These are phyloP conservation scores for Eonycteris spelaea DNA, from an alignment of 2,113 vertebrate species.

Conservation along the genomic window DNA sequence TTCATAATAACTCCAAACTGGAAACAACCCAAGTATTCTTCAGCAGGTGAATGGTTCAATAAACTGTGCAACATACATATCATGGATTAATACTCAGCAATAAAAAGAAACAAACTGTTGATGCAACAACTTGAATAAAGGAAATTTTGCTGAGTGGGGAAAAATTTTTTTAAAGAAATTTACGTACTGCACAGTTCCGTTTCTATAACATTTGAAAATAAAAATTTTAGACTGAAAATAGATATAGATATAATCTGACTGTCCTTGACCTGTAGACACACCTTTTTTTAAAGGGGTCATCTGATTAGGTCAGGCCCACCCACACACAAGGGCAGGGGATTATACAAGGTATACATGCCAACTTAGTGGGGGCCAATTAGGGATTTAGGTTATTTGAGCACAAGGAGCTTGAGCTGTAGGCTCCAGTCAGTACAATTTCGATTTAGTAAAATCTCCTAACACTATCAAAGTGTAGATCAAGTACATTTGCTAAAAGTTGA, in stretches of 20 bases:
- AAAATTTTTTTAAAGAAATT: neutral
- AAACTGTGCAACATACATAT: neutral
- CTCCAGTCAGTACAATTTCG: neutral
- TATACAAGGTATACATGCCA: neutral
- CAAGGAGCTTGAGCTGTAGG: neutral
- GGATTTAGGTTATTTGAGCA: neutral
- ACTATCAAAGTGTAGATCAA: neutral
- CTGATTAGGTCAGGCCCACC: neutral
- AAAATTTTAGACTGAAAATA: neutral
- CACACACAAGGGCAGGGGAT: neutral
- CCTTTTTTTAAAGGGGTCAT: neutral
- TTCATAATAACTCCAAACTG: neutral
- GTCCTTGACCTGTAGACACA: neutral
- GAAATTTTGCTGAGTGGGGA: conserved; percentile 7
- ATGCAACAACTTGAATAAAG: neutral
- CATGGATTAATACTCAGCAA: neutral
- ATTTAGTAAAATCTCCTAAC: neutral
- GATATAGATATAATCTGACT: neutral
- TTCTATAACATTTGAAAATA: conserved; percentile 11
- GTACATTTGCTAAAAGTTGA: neutral
- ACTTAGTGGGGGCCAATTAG: neutral
- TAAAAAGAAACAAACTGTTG: neutral
- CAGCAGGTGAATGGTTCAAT: neutral
- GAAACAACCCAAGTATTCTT: neutral
- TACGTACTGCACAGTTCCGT: neutral